These are phyloP conservation scores for Polietes domitor DNA, from an alignment of 2,888 invertebrate genomes.

Conservation along the genomic window DNA sequence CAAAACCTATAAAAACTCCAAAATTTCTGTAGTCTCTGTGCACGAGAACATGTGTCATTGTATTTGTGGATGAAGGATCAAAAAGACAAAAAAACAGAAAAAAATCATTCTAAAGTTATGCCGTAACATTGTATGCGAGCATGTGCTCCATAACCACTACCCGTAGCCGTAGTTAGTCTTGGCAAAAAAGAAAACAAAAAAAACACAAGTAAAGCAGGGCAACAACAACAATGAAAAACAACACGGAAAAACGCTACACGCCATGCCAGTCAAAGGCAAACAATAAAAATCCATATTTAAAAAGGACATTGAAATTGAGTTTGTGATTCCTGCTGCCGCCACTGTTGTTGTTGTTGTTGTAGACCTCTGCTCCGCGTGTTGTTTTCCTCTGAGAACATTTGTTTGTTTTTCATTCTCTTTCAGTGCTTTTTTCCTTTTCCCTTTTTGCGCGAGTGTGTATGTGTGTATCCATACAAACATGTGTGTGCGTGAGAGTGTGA, in stretches of 20 bases:
- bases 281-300: slow-evolving; percentile 33
- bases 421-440: slow-evolving; percentile 11
- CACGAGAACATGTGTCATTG: too few relatives aligned
- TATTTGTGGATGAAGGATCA: too few relatives aligned
- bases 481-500: background rate
- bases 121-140: slow-evolving; percentile 12
- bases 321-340: background rate
- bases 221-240: background rate
- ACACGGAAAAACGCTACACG: slow-evolving; percentile 4
- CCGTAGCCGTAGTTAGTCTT: background rate
- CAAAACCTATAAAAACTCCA: too few relatives aligned
- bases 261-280: background rate
- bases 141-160: too few relatives aligned
- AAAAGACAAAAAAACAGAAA: background rate
- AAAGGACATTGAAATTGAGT: slow-evolving; percentile 51
- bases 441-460: background rate
- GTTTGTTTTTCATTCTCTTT: slow-evolving; percentile 9
- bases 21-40: too few relatives aligned
- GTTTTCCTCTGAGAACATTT: background rate
- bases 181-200: slow-evolving; percentile 11
- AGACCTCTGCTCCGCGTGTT: background rate
- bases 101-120: slow-evolving; percentile 22
- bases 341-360: background rate
- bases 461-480: too few relatives aligned
- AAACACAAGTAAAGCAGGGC: background rate